Evolutionary conservation across 2,113 vertebrate species (phyloP).

Genomic region (Ptilorrhoa leucosticta): DNA sequence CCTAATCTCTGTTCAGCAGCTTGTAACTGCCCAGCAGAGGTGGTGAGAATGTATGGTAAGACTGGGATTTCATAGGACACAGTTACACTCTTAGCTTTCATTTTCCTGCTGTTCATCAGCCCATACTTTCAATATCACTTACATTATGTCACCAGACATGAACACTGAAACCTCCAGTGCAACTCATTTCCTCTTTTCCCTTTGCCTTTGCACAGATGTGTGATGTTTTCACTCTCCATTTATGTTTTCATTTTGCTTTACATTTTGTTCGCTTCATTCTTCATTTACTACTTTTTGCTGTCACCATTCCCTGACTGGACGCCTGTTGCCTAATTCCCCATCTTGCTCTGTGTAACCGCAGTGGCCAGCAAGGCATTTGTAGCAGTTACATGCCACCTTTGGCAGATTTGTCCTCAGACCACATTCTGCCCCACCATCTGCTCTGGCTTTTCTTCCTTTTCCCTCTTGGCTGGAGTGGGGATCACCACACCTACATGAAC

Average conservation of each 20-base stretch:
- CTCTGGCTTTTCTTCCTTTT: background rate
- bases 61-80: background rate
- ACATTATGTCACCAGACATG: background rate
- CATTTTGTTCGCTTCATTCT: fast-evolving
- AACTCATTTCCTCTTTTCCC: background rate
- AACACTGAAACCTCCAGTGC: background rate
- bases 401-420: background rate
- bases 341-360: background rate
- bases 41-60: background rate
- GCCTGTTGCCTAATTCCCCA: background rate
- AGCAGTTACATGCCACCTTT: background rate
- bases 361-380: background rate
- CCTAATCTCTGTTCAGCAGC: background rate
- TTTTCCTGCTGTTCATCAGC: background rate
- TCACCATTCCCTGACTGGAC: background rate
- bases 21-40: background rate
- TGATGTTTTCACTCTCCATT: background rate
- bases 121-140: background rate
- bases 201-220: background rate
- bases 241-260: background rate
- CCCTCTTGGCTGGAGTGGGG: background rate
- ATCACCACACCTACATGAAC: background rate
- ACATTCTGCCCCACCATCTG: background rate
- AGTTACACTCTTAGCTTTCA: background rate
- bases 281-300: background rate